Base-by-base conservation (phyloP, 2,797 vertebrate species). In the Oryzias dopingdopingensis region DNA sequence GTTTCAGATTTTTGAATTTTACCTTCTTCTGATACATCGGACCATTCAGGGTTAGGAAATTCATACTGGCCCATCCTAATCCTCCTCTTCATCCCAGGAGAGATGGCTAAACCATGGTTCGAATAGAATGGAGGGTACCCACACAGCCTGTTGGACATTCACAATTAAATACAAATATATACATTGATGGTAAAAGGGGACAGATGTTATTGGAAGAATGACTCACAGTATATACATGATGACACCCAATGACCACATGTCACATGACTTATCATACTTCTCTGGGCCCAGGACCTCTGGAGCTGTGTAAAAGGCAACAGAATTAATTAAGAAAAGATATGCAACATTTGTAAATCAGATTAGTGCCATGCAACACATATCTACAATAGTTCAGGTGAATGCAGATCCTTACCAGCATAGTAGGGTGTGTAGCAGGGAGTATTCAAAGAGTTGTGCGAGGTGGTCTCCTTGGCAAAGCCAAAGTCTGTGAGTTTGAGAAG, bases 151-250 rank as follows among this genome's bases (percentile, higher is more conserved):
- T 43, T 16, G 23, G 42, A 44, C 8, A 26, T 55, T 48, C 12
- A 18, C 17, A 59, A 67, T 65, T 40, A 67, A 26, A 49, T 22
- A 1, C 2, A 8, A 42, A 15, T 40, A 53, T 6, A 40, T 63
- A 13, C 2, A 4, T 7, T 42, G 14, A 16, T 37, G n/a, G 29
- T 46, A 26, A 52, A 49, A 8, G 6, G n/a, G 54, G 57, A 0
- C 13, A 15, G 2, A 45, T 4, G 17, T 12, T 0, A 2, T 0
- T 16, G 15, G 17, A 26, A 6, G 4, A 32, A 1, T 0, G 13
- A 95, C 96, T 96, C 79, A 99, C 97, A 98, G 85, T 79, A 99
- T 98, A 72, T 99, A 99, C 97, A 99, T 99, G 87, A 99, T 98
- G 91, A 99, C 96, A 0, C 96, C 96, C 45, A 99, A 86, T 20